Base-by-base conservation (phyloP, 2,113 vertebrate genomes). In the Nematolebias whitei region DNA sequence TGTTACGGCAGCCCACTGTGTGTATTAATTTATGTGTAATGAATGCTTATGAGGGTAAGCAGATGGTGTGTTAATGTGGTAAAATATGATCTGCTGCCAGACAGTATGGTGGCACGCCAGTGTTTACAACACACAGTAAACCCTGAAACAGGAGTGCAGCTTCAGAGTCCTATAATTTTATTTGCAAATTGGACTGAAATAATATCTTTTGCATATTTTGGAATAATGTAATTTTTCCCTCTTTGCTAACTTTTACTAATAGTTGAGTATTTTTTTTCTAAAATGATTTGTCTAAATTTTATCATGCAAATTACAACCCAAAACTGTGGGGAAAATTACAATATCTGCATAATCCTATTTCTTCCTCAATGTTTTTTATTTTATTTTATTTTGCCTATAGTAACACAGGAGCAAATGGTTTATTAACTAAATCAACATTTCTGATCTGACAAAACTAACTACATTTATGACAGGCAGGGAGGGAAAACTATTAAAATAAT, bases 21-120 rank as follows among this genome's bases (percentile, higher is more conserved):
- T 87, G 79, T 77, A 74, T 74, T 84, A 85, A 83, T 90, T 90
- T 89, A 86, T 88, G 87, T 85, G 87, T 91, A 91, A 91, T 92
- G 91, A 89, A 92, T 90, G 87, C 80, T 85, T 89, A 90, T 88
- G 83, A 83, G 88, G 79, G 72, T 80, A 85, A 91, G 88, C 92
- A 93, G 92, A 93, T 93, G 92, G 91, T 82, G 87, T 85, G 89
- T 91, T 91, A 93, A 92, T 90, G 89, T 86, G 80, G 85, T 91
- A 85, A 93, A 92, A 91, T 92, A 91, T 91, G 87, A 92, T 91
- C 86, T 79, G 80, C 83, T 87, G 88, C 89, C 87, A 89, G 81
- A 86, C 91, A 93, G 91, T 92, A 93, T 92, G 90, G 84, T 84
- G 74, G 78, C 86, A 80, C 70, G 72, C 84, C 84, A 78, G 80